phyloP scores from a whole-genome alignment of 2,113 vertebrate species.

The Sarotherodon lohbergeri region DNA sequence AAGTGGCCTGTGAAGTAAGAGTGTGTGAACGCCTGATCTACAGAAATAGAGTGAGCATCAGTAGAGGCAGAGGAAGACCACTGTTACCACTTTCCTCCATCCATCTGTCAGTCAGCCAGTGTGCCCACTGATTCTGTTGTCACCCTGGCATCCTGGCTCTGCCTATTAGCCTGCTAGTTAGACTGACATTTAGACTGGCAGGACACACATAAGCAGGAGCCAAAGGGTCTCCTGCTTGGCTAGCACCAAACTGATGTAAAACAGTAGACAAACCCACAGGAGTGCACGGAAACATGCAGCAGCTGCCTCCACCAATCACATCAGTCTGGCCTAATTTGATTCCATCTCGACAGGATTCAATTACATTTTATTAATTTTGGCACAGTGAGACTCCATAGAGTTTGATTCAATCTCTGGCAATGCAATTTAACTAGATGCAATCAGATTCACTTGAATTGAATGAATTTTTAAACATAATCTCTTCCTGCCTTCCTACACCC shows the following conservation, averaged over 20 bases:
- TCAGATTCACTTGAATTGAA: slow-evolving; percentile 57
- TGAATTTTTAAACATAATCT: slow-evolving; percentile 58
- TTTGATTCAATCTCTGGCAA: slow-evolving; percentile 51
- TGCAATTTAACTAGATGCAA: slow-evolving; percentile 58
- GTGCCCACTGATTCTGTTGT: slow-evolving; percentile 19
- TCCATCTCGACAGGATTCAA: slow-evolving; percentile 57
- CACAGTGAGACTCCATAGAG: slow-evolving; percentile 49
- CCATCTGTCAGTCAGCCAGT: slow-evolving; percentile 33
- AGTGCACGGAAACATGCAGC: slow-evolving; percentile 20
- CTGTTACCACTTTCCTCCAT: background rate
- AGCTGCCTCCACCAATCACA: slow-evolving; percentile 59
- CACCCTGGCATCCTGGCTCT: slow-evolving; percentile 38
- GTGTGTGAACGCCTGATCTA: background rate
- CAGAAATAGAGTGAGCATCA: background rate
- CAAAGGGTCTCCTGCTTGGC: slow-evolving; percentile 48
- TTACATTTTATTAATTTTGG: slow-evolving; percentile 69
- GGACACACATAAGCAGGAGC: slow-evolving; percentile 21
- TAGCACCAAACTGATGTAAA: slow-evolving; percentile 5
- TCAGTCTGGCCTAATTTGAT: slow-evolving; percentile 51
- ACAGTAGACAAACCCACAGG: slow-evolving; percentile 17
- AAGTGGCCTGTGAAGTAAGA: background rate
- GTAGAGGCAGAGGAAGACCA: background rate
- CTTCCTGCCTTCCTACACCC: background rate
- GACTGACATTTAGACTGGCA: slow-evolving; percentile 57
- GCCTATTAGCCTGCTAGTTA: slow-evolving; percentile 53